Percentiles rank a stretch among this genome's conserved stretches.
Evolutionary conservation across 2,797 vertebrate genomes (phyloP).

Genomic region (Psittacula derbiana): DNA sequence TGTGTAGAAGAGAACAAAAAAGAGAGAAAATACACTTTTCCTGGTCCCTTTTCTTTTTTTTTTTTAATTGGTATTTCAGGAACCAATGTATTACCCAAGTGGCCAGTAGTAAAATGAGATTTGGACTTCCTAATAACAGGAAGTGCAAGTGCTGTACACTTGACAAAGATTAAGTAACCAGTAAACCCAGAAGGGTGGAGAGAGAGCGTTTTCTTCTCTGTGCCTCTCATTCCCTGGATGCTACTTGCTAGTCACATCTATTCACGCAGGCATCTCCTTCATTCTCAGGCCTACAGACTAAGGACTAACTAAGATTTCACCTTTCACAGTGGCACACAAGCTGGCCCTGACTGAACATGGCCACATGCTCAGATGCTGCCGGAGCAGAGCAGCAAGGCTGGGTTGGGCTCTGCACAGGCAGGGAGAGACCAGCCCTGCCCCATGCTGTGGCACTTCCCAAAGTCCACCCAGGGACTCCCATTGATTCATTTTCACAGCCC

Average conservation of each 20-base stretch:
- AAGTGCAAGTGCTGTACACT: neutral
- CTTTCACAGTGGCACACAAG: neutral
- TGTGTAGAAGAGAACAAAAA: neutral
- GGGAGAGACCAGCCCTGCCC: neutral
- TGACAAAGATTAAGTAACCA: neutral
- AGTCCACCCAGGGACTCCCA: neutral
- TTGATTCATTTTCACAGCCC: neutral
- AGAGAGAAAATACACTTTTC: neutral
- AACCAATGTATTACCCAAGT: neutral
- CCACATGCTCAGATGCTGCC: neutral
- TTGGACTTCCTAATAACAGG: neutral
- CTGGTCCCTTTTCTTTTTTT: neutral
- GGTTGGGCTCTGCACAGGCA: neutral
- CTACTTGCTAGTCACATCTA: neutral
- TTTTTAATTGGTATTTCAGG: neutral
- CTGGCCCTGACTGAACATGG: neutral
- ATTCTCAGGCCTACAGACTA: neutral
- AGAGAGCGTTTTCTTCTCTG: neutral
- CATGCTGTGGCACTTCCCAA: accelerated
- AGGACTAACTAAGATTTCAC: neutral
- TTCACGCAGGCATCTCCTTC: neutral
- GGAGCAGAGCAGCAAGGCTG: neutral
- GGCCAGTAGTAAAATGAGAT: neutral
- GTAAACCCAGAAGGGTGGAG: neutral
- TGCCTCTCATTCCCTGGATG: neutral